Base-by-base conservation (phyloP, 2,888 invertebrate species). In the Fragum fragum region DNA sequence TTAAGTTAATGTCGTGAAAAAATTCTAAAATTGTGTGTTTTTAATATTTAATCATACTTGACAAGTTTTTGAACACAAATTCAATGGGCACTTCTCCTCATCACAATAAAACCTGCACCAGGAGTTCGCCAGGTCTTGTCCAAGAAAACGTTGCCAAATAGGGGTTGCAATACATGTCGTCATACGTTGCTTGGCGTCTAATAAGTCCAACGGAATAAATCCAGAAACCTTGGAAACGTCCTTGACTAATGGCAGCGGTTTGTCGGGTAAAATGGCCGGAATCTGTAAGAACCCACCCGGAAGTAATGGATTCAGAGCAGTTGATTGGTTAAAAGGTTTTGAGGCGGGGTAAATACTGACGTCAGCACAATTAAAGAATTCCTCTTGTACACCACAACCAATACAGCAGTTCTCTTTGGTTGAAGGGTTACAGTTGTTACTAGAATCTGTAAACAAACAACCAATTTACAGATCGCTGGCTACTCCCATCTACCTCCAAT, bases 321-420 rank as follows among this genome's bases (percentile, higher is more conserved):
- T 32, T n/a, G 53, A 39, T n/a, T 55, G 55, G 36, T 55, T 36
- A 36, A 39, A 14, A 18, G 29, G 14, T 6, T 21, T 52, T 1
- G 53, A 26, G 18, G 42, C n/a, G 9, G 76, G 76, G 11, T 14
- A 7, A 26, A 81, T 66, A 5, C 70, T 52, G 11, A 81, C 77
- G 36, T 81, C 81, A 1, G 81, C 74, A 59, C 81, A 81, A n/a
- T 73, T 76, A 55, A 76, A 63, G 28, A 81, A 81, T 1, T 71
- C 70, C 23, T 81, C 81, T 36, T 81, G 81, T 2, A 42, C 53
- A 9, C 81, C 81, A 29, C 81, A 81, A 1, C 66, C 81, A 7
- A 73, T 55, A 29, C 76, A 76, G 52, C 81, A 81, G 57, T 74
- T 71, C 21, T 55, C 59, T 2, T 63, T 59, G 28, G 61, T 53